Evolutionary conservation across 2,113 vertebrate species (phyloP).

Genomic region (Conger conger): DNA sequence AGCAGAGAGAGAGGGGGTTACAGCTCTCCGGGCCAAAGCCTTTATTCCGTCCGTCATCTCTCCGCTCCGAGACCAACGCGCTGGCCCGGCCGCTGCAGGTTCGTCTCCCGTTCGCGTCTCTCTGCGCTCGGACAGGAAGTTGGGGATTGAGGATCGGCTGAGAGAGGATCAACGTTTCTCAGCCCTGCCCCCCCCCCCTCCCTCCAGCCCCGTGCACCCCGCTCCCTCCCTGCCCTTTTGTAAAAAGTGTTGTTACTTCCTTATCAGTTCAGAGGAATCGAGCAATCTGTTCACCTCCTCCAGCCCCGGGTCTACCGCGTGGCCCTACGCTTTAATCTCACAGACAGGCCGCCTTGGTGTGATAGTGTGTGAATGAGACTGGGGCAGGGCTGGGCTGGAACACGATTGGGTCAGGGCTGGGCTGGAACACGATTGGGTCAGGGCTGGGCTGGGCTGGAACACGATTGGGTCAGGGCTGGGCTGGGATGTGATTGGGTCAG

Average conservation of each 20-base stretch:
- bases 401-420: slow-evolving; percentile 37
- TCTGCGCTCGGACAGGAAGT: not conserved
- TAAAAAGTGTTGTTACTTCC: slow-evolving; percentile 17
- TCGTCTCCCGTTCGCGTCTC: slow-evolving; percentile 9
- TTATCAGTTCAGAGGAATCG: slow-evolving; percentile 63
- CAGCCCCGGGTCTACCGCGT: slow-evolving; percentile 17
- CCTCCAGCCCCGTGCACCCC: too few species aligned
- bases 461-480: slow-evolving; percentile 24
- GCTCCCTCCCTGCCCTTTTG: not conserved
- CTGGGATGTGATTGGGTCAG: slow-evolving; percentile 27
- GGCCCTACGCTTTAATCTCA: slow-evolving; percentile 61
- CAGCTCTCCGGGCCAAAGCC: not conserved
- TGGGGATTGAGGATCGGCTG: not conserved
- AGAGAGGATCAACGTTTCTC: slow-evolving; percentile 10
- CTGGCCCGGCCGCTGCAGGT: not conserved
- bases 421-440: slow-evolving; percentile 59
- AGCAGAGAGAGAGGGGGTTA: too few species aligned
- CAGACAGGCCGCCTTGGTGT: slow-evolving; percentile 60
- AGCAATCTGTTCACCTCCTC: slow-evolving; percentile 44
- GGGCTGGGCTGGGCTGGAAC: slow-evolving; percentile 51
- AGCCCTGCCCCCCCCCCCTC: too few species aligned
- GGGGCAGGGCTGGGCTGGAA: slow-evolving; percentile 36
- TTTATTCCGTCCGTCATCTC: not conserved
- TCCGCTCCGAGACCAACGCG: not conserved
- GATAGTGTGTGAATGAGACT: slow-evolving; percentile 48